These are phyloP conservation scores for Tragelaphus buxtoni DNA, from an alignment of 2,113 vertebrate genomes.

Conservation along the genomic window DNA sequence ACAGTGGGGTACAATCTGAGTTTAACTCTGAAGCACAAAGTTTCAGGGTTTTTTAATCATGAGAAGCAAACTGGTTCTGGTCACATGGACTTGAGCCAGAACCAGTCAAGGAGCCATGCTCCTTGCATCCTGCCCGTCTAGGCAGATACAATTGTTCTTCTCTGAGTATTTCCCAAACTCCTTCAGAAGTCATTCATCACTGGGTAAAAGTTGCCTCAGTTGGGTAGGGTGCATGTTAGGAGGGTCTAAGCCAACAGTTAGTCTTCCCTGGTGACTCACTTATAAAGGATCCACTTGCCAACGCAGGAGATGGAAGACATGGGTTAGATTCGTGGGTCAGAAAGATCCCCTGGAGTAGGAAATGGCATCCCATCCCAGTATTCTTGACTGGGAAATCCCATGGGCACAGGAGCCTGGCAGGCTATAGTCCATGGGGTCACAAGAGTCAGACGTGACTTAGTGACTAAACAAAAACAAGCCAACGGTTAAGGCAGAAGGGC, in stretches of 20 bases:
- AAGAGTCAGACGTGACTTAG: not conserved
- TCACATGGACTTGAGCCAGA: not conserved
- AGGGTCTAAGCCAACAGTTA: not conserved
- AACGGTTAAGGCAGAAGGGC: not conserved
- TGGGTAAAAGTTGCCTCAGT: not conserved
- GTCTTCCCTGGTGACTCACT: not conserved
- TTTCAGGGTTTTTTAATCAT: not conserved
- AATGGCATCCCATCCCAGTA: not conserved
- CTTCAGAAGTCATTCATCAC: not conserved
- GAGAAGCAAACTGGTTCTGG: not conserved
- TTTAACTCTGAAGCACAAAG: not conserved
- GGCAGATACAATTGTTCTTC: not conserved
- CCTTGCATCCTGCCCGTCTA: not conserved
- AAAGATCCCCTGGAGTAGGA: not conserved
- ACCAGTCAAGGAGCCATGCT: not conserved
- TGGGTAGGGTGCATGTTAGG: not conserved
- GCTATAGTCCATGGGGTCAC: not conserved
- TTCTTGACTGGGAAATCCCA: not conserved
- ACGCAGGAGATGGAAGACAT: not conserved
- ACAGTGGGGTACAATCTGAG: not conserved
- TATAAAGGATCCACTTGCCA: not conserved
- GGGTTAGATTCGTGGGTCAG: rapidly evolving
- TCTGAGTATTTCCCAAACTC: not conserved
- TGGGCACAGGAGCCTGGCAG: not conserved
- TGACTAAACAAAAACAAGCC: not conserved